Conservation (phyloP, 53 echinoderm and acorn worm genomes). For the Zoroaster sp. region DNA sequence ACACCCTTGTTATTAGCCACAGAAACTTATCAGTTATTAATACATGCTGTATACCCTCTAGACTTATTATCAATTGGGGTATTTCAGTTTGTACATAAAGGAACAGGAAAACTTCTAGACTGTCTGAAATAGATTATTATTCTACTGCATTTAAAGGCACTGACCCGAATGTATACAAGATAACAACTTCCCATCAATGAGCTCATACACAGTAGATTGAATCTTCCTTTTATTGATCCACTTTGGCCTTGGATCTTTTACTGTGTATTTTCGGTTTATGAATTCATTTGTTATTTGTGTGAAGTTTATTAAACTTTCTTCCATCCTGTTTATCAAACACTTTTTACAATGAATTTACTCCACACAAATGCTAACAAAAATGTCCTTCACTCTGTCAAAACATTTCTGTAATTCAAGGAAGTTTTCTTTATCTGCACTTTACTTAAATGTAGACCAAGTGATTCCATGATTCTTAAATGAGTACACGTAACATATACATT, state of each 20-base stretch:
- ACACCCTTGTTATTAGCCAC: too few relatives aligned
- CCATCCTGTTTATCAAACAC: background rate
- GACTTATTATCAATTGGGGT: too few relatives aligned
- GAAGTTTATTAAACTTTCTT: background rate
- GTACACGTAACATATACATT: too few relatives aligned
- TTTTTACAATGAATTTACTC: background rate
- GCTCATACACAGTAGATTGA: background rate
- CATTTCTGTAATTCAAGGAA: background rate
- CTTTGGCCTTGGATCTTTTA: background rate
- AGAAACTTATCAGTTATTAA: too few relatives aligned
- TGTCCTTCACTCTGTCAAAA: background rate
- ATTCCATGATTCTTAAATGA: background rate
- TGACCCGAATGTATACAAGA: constrained; percentile 5
- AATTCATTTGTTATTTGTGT: background rate
- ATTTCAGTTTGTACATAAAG: background rate
- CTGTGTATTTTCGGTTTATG: background rate
- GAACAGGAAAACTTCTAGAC: constrained; percentile 38
- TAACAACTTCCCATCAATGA: background rate
- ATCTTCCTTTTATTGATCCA: background rate
- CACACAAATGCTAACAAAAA: background rate
- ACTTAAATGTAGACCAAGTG: background rate
- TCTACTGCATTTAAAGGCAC: background rate
- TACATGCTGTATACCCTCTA: too few relatives aligned
- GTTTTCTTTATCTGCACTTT: background rate
- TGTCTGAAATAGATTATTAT: background rate